These are phyloP conservation scores for Chironomus striatipennis DNA, from an alignment of 1,140 invertebrate species.

Conservation along the genomic window DNA sequence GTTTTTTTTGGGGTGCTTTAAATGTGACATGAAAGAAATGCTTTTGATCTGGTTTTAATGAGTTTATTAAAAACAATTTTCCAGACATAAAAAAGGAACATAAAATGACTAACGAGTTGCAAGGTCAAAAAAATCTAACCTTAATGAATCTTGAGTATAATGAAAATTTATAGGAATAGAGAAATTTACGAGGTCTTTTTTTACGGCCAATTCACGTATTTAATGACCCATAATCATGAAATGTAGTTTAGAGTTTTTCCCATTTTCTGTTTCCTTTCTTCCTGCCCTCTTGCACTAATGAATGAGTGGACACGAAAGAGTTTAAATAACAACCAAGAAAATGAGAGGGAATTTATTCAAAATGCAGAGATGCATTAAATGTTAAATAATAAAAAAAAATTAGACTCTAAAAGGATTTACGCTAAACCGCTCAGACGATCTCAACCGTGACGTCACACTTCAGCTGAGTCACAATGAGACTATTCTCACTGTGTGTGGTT, in stretches of 20 bases:
- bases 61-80: no score
- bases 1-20: no score
- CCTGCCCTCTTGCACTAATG: no score
- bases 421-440: constrained; percentile 19
- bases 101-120: neutral
- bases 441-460: constrained; percentile 20
- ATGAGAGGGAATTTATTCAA: neutral
- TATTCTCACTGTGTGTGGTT: neutral
- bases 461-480: constrained; percentile 17
- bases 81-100: neutral
- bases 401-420: constrained; percentile 21
- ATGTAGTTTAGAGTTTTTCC: neutral
- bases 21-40: no score
- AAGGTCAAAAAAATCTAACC: neutral
- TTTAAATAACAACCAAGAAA: no score
- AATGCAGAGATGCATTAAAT: constrained; percentile 13
- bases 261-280: no score
- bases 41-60: no score
- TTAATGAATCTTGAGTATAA: neutral
- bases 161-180: neutral
- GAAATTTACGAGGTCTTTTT: neutral
- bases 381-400: neutral
- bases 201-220: neutral
- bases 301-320: no score
- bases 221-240: constrained; percentile 13